Percentiles rank a stretch among this genome's conserved stretches.
Conservation (phyloP, 1,140 invertebrate species). For the Calephelis virginiensis region DNA sequence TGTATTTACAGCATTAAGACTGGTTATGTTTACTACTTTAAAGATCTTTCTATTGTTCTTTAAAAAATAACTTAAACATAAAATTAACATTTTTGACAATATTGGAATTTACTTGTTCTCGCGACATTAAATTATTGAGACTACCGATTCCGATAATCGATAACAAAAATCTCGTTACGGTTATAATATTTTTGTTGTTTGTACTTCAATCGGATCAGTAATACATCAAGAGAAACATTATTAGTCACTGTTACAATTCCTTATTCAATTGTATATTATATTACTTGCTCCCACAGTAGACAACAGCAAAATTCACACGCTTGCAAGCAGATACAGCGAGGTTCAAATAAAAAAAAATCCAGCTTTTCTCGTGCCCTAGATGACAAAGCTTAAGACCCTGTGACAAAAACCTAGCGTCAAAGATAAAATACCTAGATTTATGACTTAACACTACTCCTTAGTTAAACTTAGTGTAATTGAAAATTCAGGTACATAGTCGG, state of each 20-base stretch:
- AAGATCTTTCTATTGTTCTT: no score
- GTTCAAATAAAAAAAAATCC: conserved; percentile 26
- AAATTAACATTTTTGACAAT: not conserved
- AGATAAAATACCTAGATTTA: conserved; percentile 69
- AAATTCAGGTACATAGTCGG: conserved; percentile 74
- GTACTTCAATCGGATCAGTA: not conserved
- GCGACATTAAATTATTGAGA: no score
- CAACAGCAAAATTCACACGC: conserved; percentile 61
- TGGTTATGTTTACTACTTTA: no score
- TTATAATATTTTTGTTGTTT: not conserved
- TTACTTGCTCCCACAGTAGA: conserved; percentile 30
- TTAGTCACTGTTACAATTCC: conserved; percentile 5
- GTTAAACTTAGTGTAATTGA: conserved; percentile 73
- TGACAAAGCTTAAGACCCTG: conserved; percentile 64
- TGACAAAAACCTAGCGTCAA: conserved; percentile 69
- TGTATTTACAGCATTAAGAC: no score
- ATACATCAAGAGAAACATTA: not conserved
- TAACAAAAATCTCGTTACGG: not conserved
- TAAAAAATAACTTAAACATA: no score
- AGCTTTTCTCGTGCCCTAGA: conserved; percentile 36
- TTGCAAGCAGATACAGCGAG: conserved; percentile 25
- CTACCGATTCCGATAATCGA: not conserved
- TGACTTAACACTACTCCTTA: conserved; percentile 66
- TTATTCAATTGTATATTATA: conserved; percentile 7
- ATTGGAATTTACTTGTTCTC: not conserved